A percentile compares a stretch with the other conserved stretches of the same genome.
Evolutionary conservation across 2,797 vertebrate genomes (phyloP).

Genomic region (Allobates femoralis): DNA sequence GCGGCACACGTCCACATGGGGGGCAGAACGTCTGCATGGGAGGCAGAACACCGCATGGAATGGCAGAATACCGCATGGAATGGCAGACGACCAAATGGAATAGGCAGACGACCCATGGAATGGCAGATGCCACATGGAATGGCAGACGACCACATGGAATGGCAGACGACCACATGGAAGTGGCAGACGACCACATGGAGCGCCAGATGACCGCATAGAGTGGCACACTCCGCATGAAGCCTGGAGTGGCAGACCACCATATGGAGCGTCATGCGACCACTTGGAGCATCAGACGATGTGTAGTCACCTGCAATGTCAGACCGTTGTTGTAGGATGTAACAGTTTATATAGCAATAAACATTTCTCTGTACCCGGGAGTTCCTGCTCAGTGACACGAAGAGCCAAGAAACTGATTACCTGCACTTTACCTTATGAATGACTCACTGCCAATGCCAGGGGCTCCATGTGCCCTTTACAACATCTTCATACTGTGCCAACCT

Average conservation of each 20-base stretch:
- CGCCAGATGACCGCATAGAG: not conserved
- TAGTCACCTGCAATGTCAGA: not conserved
- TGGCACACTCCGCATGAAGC: not conserved
- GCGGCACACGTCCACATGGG: too few species aligned
- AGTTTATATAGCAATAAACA: not conserved
- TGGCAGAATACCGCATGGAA: too few species aligned
- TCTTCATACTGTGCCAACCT: not conserved
- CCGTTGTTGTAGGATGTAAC: not conserved
- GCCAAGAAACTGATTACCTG: not conserved
- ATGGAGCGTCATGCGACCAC: not conserved
- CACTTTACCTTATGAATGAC: not conserved
- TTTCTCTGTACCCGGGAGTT: not conserved
- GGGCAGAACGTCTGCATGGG: too few species aligned
- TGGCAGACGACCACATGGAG: too few species aligned
- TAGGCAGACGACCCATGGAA: too few species aligned
- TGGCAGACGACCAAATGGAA: too few species aligned
- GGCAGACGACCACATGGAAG: too few species aligned
- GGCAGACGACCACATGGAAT: too few species aligned
- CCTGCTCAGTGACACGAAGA: not conserved
- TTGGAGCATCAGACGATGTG: not conserved
- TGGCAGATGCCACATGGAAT: too few species aligned
- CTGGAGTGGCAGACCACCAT: not conserved
- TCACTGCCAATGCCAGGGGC: slow-evolving; percentile 14
- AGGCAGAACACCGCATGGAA: too few species aligned
- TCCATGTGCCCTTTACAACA: not conserved